phyloP scores from a whole-genome alignment of 2,888 invertebrate genomes.

The Odontomyia ornata region DNA sequence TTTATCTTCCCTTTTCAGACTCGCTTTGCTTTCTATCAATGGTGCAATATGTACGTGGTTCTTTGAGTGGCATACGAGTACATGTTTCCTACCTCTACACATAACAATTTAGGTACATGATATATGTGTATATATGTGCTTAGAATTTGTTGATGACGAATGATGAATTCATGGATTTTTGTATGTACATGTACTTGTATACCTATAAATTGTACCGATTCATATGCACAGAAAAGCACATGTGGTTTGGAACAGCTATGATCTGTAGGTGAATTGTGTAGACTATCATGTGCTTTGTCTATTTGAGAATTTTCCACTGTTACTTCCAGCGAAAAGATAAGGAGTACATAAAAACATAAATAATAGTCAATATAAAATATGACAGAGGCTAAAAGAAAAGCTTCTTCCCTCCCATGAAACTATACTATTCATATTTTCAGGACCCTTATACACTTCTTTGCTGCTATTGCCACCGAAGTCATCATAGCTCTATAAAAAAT shows the following conservation, averaged over 20 bases:
- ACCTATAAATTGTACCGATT: too few relatives aligned
- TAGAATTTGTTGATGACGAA: conserved; percentile 14
- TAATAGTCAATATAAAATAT: neutral
- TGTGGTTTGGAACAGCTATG: neutral
- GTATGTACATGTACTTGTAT: too few relatives aligned
- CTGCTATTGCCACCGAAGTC: neutral
- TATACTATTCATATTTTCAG: neutral
- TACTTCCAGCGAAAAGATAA: neutral
- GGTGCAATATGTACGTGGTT: conserved; percentile 6
- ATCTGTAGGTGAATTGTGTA: neutral
- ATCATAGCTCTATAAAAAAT: neutral
- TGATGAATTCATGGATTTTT: neutral
- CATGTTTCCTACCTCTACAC: too few relatives aligned
- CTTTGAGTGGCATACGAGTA: neutral
- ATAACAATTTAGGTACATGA: neutral
- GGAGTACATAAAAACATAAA: neutral
- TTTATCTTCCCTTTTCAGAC: conserved; percentile 58
- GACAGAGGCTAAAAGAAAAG: neutral
- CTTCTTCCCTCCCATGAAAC: neutral
- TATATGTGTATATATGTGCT: too few relatives aligned
- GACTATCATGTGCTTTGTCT: neutral
- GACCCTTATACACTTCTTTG: neutral
- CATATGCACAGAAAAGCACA: neutral
- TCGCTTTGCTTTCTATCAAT: conserved; percentile 24
- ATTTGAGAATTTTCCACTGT: neutral